phyloP scores from a whole-genome alignment of 2,113 vertebrate genomes.

The Microcebus lehilahytsara region DNA sequence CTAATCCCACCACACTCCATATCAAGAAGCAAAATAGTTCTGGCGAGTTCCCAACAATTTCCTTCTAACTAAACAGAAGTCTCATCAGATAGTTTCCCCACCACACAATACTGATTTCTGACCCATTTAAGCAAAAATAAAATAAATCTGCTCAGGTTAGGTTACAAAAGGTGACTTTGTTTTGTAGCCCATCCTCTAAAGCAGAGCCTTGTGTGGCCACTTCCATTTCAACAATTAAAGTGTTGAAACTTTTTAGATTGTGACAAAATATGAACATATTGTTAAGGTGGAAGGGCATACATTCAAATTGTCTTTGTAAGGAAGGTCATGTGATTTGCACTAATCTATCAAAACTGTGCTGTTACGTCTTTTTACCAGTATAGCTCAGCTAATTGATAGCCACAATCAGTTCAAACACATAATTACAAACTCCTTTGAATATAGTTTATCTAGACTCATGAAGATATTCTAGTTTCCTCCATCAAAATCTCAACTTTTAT shows the following conservation, averaged over 20 bases:
- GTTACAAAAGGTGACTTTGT: neutral
- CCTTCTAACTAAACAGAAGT: neutral
- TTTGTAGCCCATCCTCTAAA: neutral
- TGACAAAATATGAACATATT: neutral
- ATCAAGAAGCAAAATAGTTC: neutral
- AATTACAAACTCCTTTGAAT: neutral
- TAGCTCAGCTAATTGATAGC: neutral
- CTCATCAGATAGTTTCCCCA: neutral
- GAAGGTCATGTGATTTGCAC: neutral
- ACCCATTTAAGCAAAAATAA: neutral
- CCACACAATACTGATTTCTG: neutral
- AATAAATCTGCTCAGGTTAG: neutral
- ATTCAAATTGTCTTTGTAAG: neutral
- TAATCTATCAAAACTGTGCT: neutral
- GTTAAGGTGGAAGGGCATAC: fast-evolving
- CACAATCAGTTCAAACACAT: neutral
- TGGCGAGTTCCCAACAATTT: neutral
- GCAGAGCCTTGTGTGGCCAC: neutral
- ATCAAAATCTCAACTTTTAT: neutral
- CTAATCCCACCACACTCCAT: neutral
- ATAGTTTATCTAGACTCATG: neutral
- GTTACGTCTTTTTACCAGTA: neutral
- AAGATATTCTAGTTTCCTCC: neutral
- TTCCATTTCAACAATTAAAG: neutral
- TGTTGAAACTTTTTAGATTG: neutral